A percentile compares a stretch with the other conserved stretches of the same genome.
These are phyloP conservation scores for Laothoe populi DNA, from an alignment of 2,888 invertebrate species.

Conservation along the genomic window DNA sequence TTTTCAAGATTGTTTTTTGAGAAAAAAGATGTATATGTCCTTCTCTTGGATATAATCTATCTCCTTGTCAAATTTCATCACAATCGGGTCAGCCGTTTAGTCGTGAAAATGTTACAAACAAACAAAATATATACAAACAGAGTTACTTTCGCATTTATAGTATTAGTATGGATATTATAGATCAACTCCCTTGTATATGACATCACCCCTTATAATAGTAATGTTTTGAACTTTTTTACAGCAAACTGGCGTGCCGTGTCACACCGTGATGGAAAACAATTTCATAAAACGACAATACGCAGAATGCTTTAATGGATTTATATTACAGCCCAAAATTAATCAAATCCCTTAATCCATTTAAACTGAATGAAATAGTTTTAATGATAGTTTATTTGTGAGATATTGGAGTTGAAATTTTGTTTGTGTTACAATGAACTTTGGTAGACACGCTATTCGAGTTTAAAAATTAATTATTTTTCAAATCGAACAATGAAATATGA, in stretches of 20 bases:
- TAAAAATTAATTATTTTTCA: background rate
- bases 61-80: too few relatives aligned
- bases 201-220: too few relatives aligned
- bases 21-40: too few relatives aligned
- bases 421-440: background rate
- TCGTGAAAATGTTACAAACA: too few relatives aligned
- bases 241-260: constrained; percentile 13
- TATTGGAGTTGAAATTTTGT: constrained; percentile 1
- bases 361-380: constrained; percentile 17
- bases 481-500: background rate
- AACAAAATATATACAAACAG: too few relatives aligned
- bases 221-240: background rate
- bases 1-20: too few relatives aligned
- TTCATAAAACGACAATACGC: constrained; percentile 25
- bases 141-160: too few relatives aligned
- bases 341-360: constrained; percentile 17
- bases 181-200: too few relatives aligned
- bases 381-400: constrained; percentile 16
- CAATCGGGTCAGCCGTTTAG: too few relatives aligned
- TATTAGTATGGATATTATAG: too few relatives aligned
- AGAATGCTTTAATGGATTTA: constrained; percentile 23
- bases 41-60: too few relatives aligned
- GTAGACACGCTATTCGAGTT: background rate
- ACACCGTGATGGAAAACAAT: constrained; percentile 19
- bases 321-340: constrained; percentile 18